Evolutionary conservation across 2,888 invertebrate genomes (phyloP).

Genomic region (Allolobophora icterica): DNA sequence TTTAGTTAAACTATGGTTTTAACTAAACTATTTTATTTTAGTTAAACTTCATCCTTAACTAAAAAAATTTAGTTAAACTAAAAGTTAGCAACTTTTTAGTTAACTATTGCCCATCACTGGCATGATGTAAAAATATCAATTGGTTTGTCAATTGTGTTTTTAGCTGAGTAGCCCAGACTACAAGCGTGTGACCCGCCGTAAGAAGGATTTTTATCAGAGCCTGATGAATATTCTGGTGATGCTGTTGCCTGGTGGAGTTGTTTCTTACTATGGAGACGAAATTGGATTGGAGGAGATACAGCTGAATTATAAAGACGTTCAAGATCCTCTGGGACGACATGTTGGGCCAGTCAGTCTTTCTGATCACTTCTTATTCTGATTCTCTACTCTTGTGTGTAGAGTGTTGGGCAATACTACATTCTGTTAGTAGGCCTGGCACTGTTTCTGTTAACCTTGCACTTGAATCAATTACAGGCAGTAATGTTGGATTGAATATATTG

Average conservation of each 20-base stretch:
- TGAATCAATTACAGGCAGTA: background rate
- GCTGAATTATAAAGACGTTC: background rate
- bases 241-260: constrained; percentile 82
- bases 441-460: background rate
- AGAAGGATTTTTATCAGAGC: constrained; percentile 73
- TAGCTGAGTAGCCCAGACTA: constrained; percentile 49
- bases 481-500: too few species aligned
- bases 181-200: constrained; percentile 67
- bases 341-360: constrained; percentile 32
- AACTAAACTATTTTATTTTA: too few species aligned
- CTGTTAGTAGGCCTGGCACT: background rate
- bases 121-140: background rate
- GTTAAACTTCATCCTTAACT: too few species aligned
- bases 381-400: background rate
- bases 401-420: background rate
- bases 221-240: constrained; percentile 83
- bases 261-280: constrained; percentile 89
- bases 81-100: too few species aligned
- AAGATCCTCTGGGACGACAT: constrained; percentile 4
- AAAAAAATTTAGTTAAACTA: too few species aligned
- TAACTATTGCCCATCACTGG: too few species aligned
- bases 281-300: constrained; percentile 76
- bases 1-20: too few species aligned
- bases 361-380: background rate
- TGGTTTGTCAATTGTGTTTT: background rate